Percentiles rank a stretch among this genome's conserved stretches.
Evolutionary conservation across 2,113 vertebrate species (phyloP).

Genomic region (Bos javanicus): DNA sequence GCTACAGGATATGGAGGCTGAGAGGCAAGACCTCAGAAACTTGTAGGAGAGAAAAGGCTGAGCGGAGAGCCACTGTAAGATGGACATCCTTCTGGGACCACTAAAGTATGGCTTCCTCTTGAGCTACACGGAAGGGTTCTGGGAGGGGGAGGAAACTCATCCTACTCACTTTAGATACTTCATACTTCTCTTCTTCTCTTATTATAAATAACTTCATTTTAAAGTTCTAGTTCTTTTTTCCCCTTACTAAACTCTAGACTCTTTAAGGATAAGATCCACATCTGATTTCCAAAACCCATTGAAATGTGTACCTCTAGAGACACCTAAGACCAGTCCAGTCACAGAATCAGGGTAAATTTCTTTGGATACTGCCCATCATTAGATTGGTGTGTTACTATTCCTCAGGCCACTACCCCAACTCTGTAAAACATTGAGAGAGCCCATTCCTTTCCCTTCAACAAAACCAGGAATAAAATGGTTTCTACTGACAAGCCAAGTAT

Average conservation of each 20-base stretch:
- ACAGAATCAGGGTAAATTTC: neutral
- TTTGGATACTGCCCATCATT: neutral
- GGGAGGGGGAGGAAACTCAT: neutral
- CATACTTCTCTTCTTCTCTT: neutral
- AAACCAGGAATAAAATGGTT: neutral
- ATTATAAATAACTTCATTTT: neutral
- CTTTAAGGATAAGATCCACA: slow-evolving; percentile 23
- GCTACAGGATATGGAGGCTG: neutral
- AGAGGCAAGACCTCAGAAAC: neutral
- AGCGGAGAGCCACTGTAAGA: neutral
- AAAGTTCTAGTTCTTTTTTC: neutral
- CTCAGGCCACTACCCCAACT: neutral
- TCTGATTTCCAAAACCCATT: slow-evolving; percentile 5
- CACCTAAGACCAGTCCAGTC: slow-evolving; percentile 14
- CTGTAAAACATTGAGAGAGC: neutral
- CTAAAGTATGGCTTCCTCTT: neutral
- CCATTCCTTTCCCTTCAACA: neutral
- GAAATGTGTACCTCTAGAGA: slow-evolving; percentile 13
- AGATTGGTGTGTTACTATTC: neutral
- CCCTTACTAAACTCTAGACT: neutral
- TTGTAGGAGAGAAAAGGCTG: neutral
- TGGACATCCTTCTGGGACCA: neutral
- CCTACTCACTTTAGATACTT: neutral
- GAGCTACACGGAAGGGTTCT: neutral
- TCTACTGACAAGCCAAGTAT: neutral